Percentiles rank a stretch among this genome's conserved stretches.
Conservation (phyloP, 2,113 vertebrate genomes). For the Trinectes maculatus region DNA sequence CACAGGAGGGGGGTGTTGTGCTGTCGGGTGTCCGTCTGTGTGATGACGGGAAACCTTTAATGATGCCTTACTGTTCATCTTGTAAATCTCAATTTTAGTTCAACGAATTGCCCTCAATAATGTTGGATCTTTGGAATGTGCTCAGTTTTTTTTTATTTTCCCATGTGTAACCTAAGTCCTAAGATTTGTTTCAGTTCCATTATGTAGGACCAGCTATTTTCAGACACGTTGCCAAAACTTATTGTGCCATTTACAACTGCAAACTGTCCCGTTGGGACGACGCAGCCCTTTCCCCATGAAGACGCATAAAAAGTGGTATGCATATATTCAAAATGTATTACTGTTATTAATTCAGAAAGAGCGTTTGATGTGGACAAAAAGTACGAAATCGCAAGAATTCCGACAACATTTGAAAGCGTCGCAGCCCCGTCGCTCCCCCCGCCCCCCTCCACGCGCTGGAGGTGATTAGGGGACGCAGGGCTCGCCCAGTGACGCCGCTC, state of each 20-base stretch:
- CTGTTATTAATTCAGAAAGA: too few species aligned
- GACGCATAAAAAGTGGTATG: too few species aligned
- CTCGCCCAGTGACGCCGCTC: slow-evolving; percentile 63
- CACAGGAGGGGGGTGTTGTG: slow-evolving; percentile 78
- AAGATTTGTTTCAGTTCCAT: too few species aligned
- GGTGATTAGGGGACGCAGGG: slow-evolving; percentile 74
- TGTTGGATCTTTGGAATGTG: too few species aligned
- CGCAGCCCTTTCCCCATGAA: too few species aligned
- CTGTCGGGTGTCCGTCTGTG: slow-evolving; percentile 29
- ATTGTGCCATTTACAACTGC: too few species aligned
- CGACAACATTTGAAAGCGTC: slow-evolving; percentile 46
- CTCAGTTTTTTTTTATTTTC: not conserved
- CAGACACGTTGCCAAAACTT: too few species aligned
- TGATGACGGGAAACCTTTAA: slow-evolving; percentile 33
- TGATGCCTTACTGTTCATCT: slow-evolving; percentile 38
- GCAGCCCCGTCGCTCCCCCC: slow-evolving; percentile 12
- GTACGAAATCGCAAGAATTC: not conserved
- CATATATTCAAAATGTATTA: too few species aligned
- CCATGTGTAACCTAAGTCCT: too few species aligned
- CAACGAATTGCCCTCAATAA: too few species aligned
- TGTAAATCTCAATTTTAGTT: slow-evolving; percentile 16
- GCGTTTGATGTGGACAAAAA: not conserved
- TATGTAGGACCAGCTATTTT: too few species aligned
- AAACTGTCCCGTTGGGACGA: too few species aligned
- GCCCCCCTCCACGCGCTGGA: slow-evolving; percentile 34